Conservation (phyloP, 2,888 invertebrate species). For the Drosophila cognata region DNA sequence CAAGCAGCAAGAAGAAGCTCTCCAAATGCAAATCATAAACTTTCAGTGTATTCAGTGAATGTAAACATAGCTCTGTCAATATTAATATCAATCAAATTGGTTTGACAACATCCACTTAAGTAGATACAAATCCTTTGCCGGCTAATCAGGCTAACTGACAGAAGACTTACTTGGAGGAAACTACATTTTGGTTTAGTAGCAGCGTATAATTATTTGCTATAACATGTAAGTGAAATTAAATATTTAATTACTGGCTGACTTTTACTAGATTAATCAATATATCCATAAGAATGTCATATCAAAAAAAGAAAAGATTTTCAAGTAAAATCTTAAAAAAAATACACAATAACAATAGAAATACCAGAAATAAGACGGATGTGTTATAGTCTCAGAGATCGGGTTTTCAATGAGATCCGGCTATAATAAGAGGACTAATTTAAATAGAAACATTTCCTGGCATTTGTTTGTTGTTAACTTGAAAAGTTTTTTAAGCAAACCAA, state of each 20-base stretch:
- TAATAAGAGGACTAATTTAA: not conserved
- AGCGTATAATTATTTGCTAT: not conserved
- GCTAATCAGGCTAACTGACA: not conserved
- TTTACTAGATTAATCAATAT: not conserved
- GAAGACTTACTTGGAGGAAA: not conserved
- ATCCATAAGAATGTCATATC: not conserved
- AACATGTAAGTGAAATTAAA: not conserved
- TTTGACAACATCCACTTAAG: not conserved
- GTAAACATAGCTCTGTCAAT: slow-evolving; percentile 34
- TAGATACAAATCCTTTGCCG: not conserved
- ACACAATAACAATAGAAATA: not conserved
- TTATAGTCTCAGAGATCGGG: not conserved
- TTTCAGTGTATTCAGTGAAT: slow-evolving; percentile 12
- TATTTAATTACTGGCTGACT: not conserved
- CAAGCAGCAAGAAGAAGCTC: slow-evolving; percentile 18
- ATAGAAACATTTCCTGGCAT: too few species aligned
- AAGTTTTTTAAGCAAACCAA: not conserved
- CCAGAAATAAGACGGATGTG: not conserved
- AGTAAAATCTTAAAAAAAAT: not conserved
- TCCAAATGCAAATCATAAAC: slow-evolving; percentile 26
- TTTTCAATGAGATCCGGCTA: not conserved
- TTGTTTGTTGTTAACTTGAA: not conserved
- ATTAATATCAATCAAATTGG: slow-evolving; percentile 24
- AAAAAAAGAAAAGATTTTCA: not conserved
- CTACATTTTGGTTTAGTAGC: not conserved